Evolutionary conservation across 1,140 invertebrate genomes (phyloP), one percentile per base, ranked within the genome.

Genomic region (Diplogasteroides magnus): DNA sequence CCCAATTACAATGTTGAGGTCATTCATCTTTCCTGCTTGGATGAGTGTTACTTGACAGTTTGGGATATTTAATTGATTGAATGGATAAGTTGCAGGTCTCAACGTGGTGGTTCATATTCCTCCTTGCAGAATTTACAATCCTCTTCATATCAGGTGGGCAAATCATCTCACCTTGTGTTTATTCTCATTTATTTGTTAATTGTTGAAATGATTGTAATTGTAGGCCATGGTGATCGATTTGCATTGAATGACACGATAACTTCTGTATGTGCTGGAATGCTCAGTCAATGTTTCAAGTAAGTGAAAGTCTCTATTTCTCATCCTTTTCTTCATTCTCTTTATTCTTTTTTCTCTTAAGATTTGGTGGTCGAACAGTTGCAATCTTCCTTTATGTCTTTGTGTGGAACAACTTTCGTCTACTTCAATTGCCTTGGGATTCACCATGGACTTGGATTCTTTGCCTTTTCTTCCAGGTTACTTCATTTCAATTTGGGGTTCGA

Each of bases 381-480:
- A 82, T 82, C 25, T 82, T 82, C 65, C 60, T 69, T 3, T 82
- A 82, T 68, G 74, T 82, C 14, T 80, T 76, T 28, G 67, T 82
- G 28, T 82, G 80, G 80, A 77, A 82, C 37, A 76, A 82, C 65
- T 82, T 72, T 59, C 72, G 80, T 23, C 14, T 83, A 26, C 23
- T 83, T 2, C 81, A 83, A 63, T 61, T 82, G 26, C 80, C 80
- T 2, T 83, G 82, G 80, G 77, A 82, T 67, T 81, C 78, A n/a
- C 74, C 79, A 14, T 82, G 77, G 77, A 83, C 80, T n/a, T 82
- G 80, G 80, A 70, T 82, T 13, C 61, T 82, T 19, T 82, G 81
- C 48, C 69, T 81, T 26, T 72, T 81, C 29, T 80, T 76, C 26
- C n/a, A n/a, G n/a, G n/a, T n/a, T n/a, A n/a, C n/a, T n/a, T n/a